Percentiles rank a stretch among this genome's conserved stretches.
These are phyloP conservation scores for Phataginus tetradactyla DNA, from an alignment of 2,797 vertebrate species.

Conservation along the genomic window DNA sequence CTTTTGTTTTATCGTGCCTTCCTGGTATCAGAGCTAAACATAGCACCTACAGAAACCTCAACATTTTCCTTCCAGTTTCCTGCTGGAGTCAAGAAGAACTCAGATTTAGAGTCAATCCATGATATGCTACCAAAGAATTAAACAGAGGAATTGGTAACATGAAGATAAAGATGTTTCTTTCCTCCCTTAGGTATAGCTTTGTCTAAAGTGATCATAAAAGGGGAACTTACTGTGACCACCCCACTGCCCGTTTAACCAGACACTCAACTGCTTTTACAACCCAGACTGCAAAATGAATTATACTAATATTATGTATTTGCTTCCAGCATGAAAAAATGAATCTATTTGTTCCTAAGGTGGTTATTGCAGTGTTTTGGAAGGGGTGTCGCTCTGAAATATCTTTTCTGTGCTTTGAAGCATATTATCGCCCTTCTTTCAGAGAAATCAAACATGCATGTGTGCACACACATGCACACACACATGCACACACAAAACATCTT, in stretches of 20 bases:
- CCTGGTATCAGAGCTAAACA: background rate
- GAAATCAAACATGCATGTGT: background rate
- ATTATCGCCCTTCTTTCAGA: conserved; percentile 9
- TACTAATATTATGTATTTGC: conserved; percentile 42
- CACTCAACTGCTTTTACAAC: background rate
- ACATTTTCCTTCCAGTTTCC: background rate
- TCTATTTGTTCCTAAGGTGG: background rate
- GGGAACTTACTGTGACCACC: background rate
- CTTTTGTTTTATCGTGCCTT: conserved; percentile 21
- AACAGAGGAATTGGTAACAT: background rate
- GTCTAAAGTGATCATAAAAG: background rate
- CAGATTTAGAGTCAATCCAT: conserved; percentile 16
- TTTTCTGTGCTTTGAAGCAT: conserved; percentile 20
- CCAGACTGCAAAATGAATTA: background rate
- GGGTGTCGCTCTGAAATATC: background rate
- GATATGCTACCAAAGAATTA: background rate
- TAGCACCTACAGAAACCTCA: background rate
- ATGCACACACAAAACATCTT: background rate
- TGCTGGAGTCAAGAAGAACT: background rate
- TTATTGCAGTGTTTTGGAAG: background rate
- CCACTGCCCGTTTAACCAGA: background rate
- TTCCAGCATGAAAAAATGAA: conserved; percentile 6
- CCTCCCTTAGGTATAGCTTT: background rate
- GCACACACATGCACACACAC: too few relatives aligned
- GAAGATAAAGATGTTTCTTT: background rate